Evolutionary conservation across 2,113 vertebrate genomes (phyloP).

Genomic region (Silurus asotus): DNA sequence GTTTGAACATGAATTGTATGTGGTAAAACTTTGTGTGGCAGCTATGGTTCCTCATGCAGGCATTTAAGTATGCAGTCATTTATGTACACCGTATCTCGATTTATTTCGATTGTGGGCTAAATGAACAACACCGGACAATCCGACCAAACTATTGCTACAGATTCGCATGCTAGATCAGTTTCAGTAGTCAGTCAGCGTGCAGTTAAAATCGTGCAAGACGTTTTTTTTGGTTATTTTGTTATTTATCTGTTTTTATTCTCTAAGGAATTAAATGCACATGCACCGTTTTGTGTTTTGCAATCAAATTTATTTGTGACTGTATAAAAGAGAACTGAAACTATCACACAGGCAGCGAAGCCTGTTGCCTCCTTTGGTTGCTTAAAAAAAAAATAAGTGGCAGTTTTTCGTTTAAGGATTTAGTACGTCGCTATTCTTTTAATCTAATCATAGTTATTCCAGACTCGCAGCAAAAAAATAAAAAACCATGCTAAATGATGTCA

Average conservation of each 20-base stretch:
- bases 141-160: too few relatives aligned
- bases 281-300: background rate
- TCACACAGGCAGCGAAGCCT: background rate
- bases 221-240: background rate
- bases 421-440: background rate
- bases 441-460: too few relatives aligned
- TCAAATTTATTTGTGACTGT: background rate
- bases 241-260: background rate
- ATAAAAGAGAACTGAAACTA: slow-evolving; percentile 8
- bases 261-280: background rate
- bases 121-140: background rate
- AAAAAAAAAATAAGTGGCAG: background rate
- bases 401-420: background rate
- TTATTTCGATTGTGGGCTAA: background rate
- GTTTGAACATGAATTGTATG: background rate
- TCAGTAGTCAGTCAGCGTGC: background rate
- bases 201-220: background rate
- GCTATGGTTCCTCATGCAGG: too few relatives aligned
- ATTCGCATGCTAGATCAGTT: background rate
- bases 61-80: background rate
- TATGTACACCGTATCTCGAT: background rate
- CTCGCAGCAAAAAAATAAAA: background rate
- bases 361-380: background rate
- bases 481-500: background rate
- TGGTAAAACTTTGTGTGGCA: background rate